Base-by-base conservation (phyloP, 2,888 invertebrate genomes). In the Masnerella sp. region DNA sequence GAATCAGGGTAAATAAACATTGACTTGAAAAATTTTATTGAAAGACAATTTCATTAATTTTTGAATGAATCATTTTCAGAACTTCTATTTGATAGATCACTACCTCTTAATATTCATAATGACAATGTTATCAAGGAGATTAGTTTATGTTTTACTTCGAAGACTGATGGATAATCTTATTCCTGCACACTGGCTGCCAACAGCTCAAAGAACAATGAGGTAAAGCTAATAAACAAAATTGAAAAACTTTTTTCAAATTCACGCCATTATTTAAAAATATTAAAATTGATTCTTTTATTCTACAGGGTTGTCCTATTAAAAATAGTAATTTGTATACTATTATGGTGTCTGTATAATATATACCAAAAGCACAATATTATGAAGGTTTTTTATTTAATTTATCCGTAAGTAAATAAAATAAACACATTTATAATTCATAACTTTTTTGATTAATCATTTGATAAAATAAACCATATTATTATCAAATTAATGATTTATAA, bases 21-120 rank as follows among this genome's bases (percentile, higher is more conserved):
- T 2, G 1, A 3, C 3, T 28, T 28, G 3, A 28, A 28, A 28
- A n/a, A 3, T 28, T 28, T 28, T 28, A 7, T 28, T n/a, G n/a
- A n/a, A n/a, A n/a, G n/a, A 30, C n/a, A 38, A 7, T 38, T 38
- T 15, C 7, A 38, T 14, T 3, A 17, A 40, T 14, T 38, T 5
- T 15, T 25, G n/a, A n/a, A 3, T 36, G 9, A 25, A 12, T 22
- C 4, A 15, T 17, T 92, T 93, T 74, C 90, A 98, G 98, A 97
- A 98, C 88, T 95, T 97, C 87, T 95, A 98, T 87, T 89, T 98
- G 78, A 97, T 99, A 82, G 98, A 99, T 87, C 91, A 93, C 0
- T 93, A 97, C 86, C 88, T 99, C 64, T 92, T 97, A 38, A 90
- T 93, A 58, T 95, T 98, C 84, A 95, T 98, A 78, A 89, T 93